These are phyloP conservation scores for Acromyrmex heyeri DNA, from an alignment of 1,140 invertebrate genomes.

Conservation along the genomic window DNA sequence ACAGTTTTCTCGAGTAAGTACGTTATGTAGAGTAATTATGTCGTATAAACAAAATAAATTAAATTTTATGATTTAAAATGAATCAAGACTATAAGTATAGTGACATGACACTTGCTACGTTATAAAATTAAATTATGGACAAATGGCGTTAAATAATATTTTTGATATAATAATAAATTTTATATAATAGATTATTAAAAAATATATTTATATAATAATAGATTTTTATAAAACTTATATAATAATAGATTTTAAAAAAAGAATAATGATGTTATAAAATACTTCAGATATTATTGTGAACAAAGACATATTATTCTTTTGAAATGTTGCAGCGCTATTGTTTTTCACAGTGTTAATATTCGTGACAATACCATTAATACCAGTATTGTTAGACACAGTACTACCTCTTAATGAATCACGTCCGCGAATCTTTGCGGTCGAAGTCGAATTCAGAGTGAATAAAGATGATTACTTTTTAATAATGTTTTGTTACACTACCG, in stretches of 20 bases:
- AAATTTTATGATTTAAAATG: not conserved
- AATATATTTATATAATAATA: no score
- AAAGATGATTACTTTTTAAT: constrained; percentile 6
- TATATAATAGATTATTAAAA: no score
- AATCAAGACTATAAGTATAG: not conserved
- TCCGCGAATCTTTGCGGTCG: not conserved
- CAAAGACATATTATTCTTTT: not conserved
- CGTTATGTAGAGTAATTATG: not conserved
- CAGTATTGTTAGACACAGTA: not conserved
- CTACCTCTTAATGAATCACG: constrained; percentile 26
- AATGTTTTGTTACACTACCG: constrained; percentile 4
- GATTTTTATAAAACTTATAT: no score
- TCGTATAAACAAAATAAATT: not conserved
- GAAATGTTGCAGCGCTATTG: not conserved
- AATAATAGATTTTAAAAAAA: no score
- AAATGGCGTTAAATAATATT: no score
- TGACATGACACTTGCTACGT: not conserved
- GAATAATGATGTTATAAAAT: no score
- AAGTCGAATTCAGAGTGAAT: not conserved
- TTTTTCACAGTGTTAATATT: not conserved
- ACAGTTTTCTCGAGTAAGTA: constrained; percentile 15
- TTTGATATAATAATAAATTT: no score
- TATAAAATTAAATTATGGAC: no score
- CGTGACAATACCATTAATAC: not conserved
- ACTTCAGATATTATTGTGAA: no score